These are phyloP conservation scores for Drosophila sproati DNA, from an alignment of 1,140 invertebrate genomes.

Conservation along the genomic window DNA sequence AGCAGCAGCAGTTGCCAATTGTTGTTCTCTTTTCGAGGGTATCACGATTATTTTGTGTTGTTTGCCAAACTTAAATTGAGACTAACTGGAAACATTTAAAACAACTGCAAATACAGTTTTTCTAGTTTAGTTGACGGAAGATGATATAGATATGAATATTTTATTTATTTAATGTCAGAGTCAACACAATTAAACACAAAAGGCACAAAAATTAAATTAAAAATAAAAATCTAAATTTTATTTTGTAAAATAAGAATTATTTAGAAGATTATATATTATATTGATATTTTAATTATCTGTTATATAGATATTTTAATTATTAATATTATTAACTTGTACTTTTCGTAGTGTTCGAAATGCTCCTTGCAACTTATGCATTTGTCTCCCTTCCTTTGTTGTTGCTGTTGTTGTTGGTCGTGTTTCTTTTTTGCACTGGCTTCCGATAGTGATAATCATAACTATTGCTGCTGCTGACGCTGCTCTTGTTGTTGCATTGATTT, in stretches of 20 bases:
- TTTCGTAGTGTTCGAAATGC: constrained; percentile 1
- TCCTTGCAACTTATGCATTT: neutral
- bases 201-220: too few species aligned
- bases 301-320: too few species aligned
- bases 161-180: too few species aligned
- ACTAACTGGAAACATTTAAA: neutral
- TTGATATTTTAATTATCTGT: too few species aligned
- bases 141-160: too few species aligned
- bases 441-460: constrained; percentile 57
- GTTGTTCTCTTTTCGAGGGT: constrained; percentile 1
- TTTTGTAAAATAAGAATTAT: too few species aligned
- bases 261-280: too few species aligned
- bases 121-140: too few species aligned
- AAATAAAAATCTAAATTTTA: too few species aligned
- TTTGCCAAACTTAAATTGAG: neutral
- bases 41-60: constrained; percentile 9
- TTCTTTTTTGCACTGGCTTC: constrained; percentile 38
- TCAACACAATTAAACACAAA: too few species aligned
- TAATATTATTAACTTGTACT: too few species aligned
- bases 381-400: constrained; percentile 8
- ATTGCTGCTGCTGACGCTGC: constrained; percentile 10
- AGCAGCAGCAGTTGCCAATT: constrained; percentile 20
- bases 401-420: constrained; percentile 25
- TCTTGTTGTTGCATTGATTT: constrained; percentile 50
- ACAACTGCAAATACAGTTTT: neutral